Evolutionary conservation across 2,888 invertebrate genomes (phyloP).

Genomic region (Aphidoletes aphidimyza): DNA sequence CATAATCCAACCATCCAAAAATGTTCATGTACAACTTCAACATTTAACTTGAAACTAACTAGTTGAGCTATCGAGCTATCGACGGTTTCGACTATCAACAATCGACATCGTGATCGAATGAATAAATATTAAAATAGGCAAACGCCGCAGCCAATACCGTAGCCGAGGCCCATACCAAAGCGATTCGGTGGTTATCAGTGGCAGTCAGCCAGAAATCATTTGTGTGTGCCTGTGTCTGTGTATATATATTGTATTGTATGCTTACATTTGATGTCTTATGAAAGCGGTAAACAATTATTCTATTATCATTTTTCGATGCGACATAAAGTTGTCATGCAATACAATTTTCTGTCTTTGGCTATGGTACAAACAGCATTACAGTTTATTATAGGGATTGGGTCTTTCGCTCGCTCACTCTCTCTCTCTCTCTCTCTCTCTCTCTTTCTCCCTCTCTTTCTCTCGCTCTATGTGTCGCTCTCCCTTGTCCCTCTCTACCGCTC

Average conservation of each 20-base stretch:
- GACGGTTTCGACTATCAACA: not conserved
- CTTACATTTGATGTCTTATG: not conserved
- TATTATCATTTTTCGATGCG: conserved; percentile 39
- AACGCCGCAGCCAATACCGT: too few relatives aligned
- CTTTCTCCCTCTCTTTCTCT: too few relatives aligned
- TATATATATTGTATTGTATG: too few relatives aligned
- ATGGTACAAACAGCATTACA: not conserved
- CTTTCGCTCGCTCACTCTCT: too few relatives aligned
- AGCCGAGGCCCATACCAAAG: not conserved
- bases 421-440: too few relatives aligned
- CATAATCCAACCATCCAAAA: conserved; percentile 12
- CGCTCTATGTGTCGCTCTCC: too few relatives aligned
- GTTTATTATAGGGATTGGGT: too few relatives aligned
- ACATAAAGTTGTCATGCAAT: conserved; percentile 43
- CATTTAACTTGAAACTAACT: too few relatives aligned
- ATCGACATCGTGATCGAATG: not conserved
- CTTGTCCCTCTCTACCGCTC: too few relatives aligned
- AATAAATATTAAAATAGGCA: conserved; percentile 3
- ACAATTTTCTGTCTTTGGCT: not conserved
- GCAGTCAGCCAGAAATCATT: not conserved
- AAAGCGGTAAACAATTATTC: conserved; percentile 33
- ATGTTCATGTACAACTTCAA: too few relatives aligned
- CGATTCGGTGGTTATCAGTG: not conserved
- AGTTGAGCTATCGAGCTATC: not conserved
- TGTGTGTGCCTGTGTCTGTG: too few relatives aligned